Percentiles rank a stretch among this genome's conserved stretches.
Evolutionary conservation across 2,797 vertebrate species (phyloP).

Genomic region (Muscicapa striata): DNA sequence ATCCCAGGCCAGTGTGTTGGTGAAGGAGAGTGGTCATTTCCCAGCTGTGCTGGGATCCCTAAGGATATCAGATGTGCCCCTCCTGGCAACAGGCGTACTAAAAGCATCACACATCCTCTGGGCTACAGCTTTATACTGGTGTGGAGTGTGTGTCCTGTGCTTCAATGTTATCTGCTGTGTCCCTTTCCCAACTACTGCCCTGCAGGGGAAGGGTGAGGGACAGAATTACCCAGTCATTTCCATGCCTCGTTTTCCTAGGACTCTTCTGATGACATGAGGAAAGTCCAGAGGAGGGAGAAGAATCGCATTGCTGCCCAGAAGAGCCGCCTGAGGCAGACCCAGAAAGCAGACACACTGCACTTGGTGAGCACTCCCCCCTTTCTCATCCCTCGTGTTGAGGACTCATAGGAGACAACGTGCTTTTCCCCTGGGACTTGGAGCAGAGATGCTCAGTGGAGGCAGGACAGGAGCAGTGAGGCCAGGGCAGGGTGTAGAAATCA

Average conservation of each 20-base stretch:
- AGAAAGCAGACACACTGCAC: slow-evolving; percentile 95
- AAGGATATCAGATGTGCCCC: neutral
- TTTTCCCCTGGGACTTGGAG: neutral
- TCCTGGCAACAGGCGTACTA: neutral
- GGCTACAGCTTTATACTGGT: neutral
- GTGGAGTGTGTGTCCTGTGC: neutral
- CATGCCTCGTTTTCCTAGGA: slow-evolving; percentile 77
- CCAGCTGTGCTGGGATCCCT: neutral
- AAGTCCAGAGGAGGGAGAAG: slow-evolving; percentile 95
- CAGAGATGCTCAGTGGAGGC: neutral
- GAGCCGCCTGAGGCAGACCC: slow-evolving; percentile 95
- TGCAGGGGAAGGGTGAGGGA: neutral
- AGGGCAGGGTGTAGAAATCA: neutral
- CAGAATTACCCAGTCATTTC: neutral
- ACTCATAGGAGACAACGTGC: fast-evolving
- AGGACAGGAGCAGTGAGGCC: neutral
- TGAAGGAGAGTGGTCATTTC: neutral
- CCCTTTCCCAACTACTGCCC: neutral
- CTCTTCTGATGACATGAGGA: slow-evolving; percentile 91
- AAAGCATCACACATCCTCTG: neutral
- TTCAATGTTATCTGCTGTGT: neutral
- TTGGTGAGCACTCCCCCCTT: slow-evolving; percentile 83
- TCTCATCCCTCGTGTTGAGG: fast-evolving
- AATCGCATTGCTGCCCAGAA: slow-evolving; percentile 98
- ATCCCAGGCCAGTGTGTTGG: neutral